Percentiles rank a stretch among this genome's conserved stretches.
Evolutionary conservation across 2,113 vertebrate species (phyloP).

Genomic region (Corapipo altera): DNA sequence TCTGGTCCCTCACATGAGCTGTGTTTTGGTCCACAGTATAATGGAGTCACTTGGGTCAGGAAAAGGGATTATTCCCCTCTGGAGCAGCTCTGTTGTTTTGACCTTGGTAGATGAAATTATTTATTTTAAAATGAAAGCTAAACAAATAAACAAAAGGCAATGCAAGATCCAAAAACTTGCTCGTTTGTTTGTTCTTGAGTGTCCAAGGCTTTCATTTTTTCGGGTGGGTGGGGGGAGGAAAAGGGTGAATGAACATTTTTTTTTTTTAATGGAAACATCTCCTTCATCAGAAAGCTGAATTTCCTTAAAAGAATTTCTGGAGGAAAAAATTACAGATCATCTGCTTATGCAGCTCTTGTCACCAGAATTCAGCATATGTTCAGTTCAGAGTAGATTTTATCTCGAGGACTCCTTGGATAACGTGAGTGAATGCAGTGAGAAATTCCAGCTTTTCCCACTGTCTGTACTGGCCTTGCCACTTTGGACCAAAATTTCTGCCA

Average conservation of each 20-base stretch:
- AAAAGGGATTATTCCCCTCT: neutral
- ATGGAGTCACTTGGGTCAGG: neutral
- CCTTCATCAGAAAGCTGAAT: neutral
- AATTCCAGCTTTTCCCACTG: neutral
- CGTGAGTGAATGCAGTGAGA: neutral
- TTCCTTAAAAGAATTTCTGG: neutral
- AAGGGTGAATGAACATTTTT: neutral
- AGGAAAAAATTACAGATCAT: neutral
- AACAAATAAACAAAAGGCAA: slow-evolving; percentile 15
- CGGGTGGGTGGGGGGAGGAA: neutral
- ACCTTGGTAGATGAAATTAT: neutral
- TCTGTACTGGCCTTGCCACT: neutral
- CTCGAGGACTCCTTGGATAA: neutral
- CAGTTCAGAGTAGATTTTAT: neutral
- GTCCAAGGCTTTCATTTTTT: neutral
- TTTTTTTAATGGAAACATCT: neutral
- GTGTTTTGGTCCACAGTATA: neutral
- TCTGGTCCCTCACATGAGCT: neutral
- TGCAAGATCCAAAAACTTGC: neutral
- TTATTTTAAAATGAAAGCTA: slow-evolving; percentile 11
- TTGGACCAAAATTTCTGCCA: neutral
- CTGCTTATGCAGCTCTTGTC: neutral
- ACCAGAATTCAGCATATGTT: neutral
- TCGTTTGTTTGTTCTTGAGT: neutral
- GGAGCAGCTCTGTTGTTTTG: neutral